These are phyloP conservation scores for Mesorhabditis belari DNA, from an alignment of 2,888 invertebrate genomes.

Conservation along the genomic window DNA sequence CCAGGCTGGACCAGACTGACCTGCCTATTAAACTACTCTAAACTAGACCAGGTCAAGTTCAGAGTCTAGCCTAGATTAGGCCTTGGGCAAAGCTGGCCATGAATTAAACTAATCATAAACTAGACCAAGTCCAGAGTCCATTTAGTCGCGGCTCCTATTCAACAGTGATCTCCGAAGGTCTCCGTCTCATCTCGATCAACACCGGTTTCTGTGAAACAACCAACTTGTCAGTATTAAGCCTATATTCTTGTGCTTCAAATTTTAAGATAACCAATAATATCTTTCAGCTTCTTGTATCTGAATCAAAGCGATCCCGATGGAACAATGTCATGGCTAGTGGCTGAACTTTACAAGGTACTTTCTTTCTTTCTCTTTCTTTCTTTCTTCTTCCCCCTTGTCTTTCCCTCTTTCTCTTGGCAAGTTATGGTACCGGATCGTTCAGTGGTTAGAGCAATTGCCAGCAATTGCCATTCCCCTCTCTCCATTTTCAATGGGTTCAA, in stretches of 20 bases:
- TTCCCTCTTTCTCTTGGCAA: background rate
- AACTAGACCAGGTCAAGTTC: too few species aligned
- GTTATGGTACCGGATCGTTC: too few species aligned
- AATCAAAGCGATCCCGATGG: slow-evolving; percentile 76
- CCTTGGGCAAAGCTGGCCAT: too few species aligned
- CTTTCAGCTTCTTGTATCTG: slow-evolving; percentile 65
- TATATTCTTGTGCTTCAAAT: background rate
- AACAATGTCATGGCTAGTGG: slow-evolving; percentile 75
- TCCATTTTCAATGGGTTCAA: background rate
- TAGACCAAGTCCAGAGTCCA: too few species aligned
- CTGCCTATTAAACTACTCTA: too few species aligned
- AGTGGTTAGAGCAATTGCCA: too few species aligned
- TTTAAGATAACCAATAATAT: slow-evolving; percentile 1
- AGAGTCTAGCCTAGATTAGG: too few species aligned
- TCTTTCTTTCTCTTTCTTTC: background rate
- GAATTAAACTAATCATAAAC: too few species aligned
- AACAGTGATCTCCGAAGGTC: slow-evolving; percentile 58
- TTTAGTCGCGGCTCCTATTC: slow-evolving; percentile 73
- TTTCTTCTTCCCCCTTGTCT: background rate
- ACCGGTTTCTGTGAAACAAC: slow-evolving; percentile 56
- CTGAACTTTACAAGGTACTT: slow-evolving; percentile 60
- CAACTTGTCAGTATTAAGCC: slow-evolving; percentile 41
- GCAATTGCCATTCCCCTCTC: too few species aligned
- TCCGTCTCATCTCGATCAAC: slow-evolving; percentile 49
- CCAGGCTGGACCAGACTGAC: too few species aligned